These are phyloP conservation scores for Apotomis capreana DNA, from an alignment of 2,888 invertebrate species.

Conservation along the genomic window DNA sequence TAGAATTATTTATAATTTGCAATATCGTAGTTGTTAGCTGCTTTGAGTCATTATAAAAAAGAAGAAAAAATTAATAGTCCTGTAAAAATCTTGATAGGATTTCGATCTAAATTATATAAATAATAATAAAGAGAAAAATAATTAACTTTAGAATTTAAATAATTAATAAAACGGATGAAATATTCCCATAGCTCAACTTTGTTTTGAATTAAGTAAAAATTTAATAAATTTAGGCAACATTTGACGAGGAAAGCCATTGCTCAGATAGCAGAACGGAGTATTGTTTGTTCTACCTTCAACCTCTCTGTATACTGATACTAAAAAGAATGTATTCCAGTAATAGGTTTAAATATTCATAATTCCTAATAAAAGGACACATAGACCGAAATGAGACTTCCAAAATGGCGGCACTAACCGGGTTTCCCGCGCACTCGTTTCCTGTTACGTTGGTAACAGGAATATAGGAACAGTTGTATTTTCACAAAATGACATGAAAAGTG, in stretches of 20 bases:
- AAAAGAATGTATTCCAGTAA: too few species aligned
- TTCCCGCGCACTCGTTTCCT: slow-evolving; percentile 39
- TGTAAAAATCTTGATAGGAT: too few species aligned
- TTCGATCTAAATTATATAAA: too few species aligned
- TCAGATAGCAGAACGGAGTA: neutral
- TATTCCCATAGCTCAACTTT: too few species aligned
- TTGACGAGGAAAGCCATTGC: neutral
- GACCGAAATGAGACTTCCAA: slow-evolving; percentile 39
- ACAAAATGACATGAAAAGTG: neutral
- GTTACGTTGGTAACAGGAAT: slow-evolving; percentile 25
- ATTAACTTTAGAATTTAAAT: too few species aligned
- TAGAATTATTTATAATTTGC: slow-evolving; percentile 1
- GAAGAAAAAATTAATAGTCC: too few species aligned
- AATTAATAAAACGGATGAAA: too few species aligned
- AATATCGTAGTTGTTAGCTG: slow-evolving; percentile 1
- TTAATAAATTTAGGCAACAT: too few species aligned
- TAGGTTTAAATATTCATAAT: neutral
- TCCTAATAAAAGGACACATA: slow-evolving; percentile 10
- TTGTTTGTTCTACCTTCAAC: too few species aligned
- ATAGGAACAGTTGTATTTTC: neutral
- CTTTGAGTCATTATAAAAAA: neutral
- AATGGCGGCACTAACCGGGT: slow-evolving; percentile 44
- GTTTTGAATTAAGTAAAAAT: too few species aligned
- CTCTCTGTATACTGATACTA: too few species aligned
- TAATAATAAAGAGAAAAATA: too few species aligned